Evolutionary conservation across 2,888 invertebrate genomes (phyloP).

Genomic region (Trachelus tabidus): DNA sequence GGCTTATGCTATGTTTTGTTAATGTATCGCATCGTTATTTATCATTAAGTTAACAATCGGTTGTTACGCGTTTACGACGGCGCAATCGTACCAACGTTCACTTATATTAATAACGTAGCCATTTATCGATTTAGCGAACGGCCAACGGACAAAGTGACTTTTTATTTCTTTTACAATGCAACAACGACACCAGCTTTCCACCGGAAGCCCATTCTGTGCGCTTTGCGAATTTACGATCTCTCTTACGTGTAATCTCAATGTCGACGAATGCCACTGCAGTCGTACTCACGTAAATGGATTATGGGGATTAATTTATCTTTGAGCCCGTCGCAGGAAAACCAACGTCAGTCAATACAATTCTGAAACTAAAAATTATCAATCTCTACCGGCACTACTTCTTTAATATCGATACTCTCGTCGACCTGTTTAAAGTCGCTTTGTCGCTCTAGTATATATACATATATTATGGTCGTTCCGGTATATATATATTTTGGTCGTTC

Average conservation of each 20-base stretch:
- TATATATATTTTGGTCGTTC: not conserved
- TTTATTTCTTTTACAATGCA: not conserved
- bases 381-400: not conserved
- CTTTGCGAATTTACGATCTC: not conserved
- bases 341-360: not conserved
- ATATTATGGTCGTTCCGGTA: too few relatives aligned
- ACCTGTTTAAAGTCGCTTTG: not conserved
- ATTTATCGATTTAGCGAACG: not conserved
- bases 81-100: not conserved
- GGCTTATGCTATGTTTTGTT: conserved; percentile 49
- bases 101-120: not conserved
- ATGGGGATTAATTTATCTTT: not conserved
- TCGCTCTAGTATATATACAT: too few relatives aligned
- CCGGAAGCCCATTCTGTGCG: not conserved
- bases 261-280: not conserved
- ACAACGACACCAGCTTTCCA: not conserved
- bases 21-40: conserved; percentile 40
- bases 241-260: not conserved
- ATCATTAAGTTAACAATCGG: conserved; percentile 2
- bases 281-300: not conserved
- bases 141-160: not conserved
- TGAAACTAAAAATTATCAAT: not conserved
- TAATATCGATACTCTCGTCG: not conserved
- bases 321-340: not conserved
- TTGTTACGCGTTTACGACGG: not conserved